Evolutionary conservation across 2,888 invertebrate species (phyloP), one percentile per base, ranked within the genome.

Genomic region (Leucozona laternaria): DNA sequence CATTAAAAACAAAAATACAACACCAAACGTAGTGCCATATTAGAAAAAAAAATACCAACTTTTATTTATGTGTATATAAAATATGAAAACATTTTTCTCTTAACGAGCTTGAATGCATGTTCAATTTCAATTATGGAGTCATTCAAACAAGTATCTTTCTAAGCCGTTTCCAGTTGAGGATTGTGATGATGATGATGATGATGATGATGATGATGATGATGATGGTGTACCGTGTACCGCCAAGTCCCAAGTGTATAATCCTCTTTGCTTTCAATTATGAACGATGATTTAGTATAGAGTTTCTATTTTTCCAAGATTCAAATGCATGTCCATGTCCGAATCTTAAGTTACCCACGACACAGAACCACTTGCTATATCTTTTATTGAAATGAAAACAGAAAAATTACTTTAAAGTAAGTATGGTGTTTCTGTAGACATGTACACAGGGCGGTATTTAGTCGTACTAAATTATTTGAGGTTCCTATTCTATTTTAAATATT

Each of bases 111-210:
- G 25, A 55, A 76, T 71, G 57, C 80, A 72, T 77, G 80, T 80
- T 68, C 66, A 40, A 60, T 68, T 68, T 66, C 84, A 72, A 85
- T 80, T 85, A 85, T 48, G 68, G 84, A 25, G 71, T 64, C 57
- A 75, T 66, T 75, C 43, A 20, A 64, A 45, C 22, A 37, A 48
- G 17, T 22, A 60, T 71, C 15, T 53, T 58, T 57, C 22, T 22
- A n/a, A 31, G 58, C 48, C 40, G 45, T 31, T 58, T 40, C 11
- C 7, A 17, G 64, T 34, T 17, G 48, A 43, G 22, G 55, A 68
- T 31, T 15, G 20, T 25, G 22, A 50, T 50, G 66, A 13, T 48
- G 55, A 22, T 48, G 48, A n/a, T n/a, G n/a, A n/a, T n/a, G n/a
- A n/a, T n/a, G n/a, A n/a, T n/a, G n/a, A n/a, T n/a, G n/a, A 37